These are phyloP conservation scores for Oreochromis tanganicae DNA, from an alignment of 2,113 vertebrate species.

Conservation along the genomic window DNA sequence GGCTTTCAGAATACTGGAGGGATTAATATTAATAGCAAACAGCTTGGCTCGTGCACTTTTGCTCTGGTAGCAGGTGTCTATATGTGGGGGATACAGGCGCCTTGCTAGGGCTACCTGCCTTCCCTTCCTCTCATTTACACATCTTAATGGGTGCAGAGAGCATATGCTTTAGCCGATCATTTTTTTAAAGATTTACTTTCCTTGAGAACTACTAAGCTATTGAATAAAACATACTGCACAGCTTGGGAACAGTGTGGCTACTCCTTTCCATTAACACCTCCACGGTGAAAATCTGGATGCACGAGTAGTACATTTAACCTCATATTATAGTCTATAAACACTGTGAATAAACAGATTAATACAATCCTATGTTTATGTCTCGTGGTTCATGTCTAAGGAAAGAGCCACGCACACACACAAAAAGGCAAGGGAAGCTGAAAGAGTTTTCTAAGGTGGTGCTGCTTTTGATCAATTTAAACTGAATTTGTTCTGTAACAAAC, in stretches of 20 bases:
- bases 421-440: background rate
- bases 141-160: slow-evolving; percentile 20
- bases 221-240: slow-evolving; percentile 28
- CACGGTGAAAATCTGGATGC: background rate
- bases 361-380: background rate
- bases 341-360: background rate
- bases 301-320: background rate
- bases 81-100: background rate
- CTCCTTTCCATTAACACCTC: slow-evolving; percentile 4
- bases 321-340: background rate
- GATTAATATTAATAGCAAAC: slow-evolving; percentile 59
- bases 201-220: background rate
- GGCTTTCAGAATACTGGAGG: slow-evolving; percentile 35
- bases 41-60: slow-evolving; percentile 53
- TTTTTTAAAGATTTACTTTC: background rate
- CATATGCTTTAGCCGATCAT: slow-evolving; percentile 27
- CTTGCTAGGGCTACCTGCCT: background rate
- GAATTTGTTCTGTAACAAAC: background rate
- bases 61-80: slow-evolving; percentile 61
- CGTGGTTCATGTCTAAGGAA: background rate
- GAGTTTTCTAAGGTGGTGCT: background rate
- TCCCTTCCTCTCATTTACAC: slow-evolving; percentile 39
- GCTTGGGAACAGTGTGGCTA: background rate
- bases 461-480: background rate
- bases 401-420: background rate